phyloP scores from a whole-genome alignment of 2,113 vertebrate species.

The Cavia aperea region DNA sequence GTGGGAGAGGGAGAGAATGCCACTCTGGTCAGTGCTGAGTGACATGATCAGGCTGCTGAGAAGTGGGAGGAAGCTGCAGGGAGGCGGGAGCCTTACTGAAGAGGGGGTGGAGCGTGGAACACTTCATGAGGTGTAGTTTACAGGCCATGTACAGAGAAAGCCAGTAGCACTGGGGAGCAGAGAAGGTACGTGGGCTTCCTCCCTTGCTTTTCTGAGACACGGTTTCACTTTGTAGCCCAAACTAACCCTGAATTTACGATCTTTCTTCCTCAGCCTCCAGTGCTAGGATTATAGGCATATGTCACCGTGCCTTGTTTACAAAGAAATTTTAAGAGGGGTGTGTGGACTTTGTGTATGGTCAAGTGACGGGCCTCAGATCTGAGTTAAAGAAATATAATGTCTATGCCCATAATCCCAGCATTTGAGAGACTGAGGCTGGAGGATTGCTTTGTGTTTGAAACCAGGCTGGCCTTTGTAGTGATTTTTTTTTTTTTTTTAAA shows the following conservation, averaged over 20 bases:
- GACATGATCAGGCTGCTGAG: neutral
- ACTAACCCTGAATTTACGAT: neutral
- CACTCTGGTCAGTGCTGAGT: neutral
- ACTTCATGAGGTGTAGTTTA: neutral
- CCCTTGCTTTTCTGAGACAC: neutral
- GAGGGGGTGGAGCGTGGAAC: neutral
- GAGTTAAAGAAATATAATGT: neutral
- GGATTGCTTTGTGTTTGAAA: neutral
- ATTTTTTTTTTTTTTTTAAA: no score
- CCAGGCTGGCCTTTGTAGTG: no score
- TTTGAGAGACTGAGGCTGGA: neutral
- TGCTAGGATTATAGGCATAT: neutral
- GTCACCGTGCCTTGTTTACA: neutral
- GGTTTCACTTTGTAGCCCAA: neutral
- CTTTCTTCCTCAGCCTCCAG: neutral
- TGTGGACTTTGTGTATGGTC: neutral
- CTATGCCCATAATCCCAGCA: neutral
- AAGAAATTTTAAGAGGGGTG: neutral
- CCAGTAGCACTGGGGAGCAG: neutral
- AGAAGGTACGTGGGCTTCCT: neutral
- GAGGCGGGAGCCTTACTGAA: neutral
- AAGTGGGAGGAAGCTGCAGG: neutral
- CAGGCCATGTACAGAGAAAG: neutral
- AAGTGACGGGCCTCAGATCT: neutral
- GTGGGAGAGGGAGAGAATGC: neutral